Base-by-base conservation (phyloP, 2,888 invertebrate species). In the Schrankia costaestrigalis region DNA sequence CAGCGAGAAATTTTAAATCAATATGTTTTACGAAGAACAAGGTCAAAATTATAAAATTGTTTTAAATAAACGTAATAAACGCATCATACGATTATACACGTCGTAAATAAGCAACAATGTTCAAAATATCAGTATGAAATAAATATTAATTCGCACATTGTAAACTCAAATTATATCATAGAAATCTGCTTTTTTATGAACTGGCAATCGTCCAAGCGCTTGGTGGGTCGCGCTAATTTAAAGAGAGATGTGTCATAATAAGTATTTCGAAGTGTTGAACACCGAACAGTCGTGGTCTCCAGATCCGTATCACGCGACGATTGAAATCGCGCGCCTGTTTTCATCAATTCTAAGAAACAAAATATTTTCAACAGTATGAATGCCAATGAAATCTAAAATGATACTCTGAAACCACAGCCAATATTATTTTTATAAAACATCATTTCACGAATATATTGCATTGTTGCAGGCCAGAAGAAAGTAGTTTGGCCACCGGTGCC, bases 401-500 rank as follows among this genome's bases (percentile, higher is more conserved):
- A 24, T 11, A 23, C 11, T 21, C n/a, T 5, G 22, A 22, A 22
- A 22, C n/a, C 22, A 22, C 10, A 4, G 10, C 3, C 2, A 22
- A 10, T 4, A 2, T 22, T n/a, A 1, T 2, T 22, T 2, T 22
- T 22, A 2, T 38, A 41, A 44, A 33, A 35, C 31, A 13, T 22
- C 26, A 22, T 29, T 46, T 48, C 19, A 52, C 14, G 17, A 11
- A 18, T 1, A 13, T 36, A 52, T 40, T 47, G 37, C 49, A 54
- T 80, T 75, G 75, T 90, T 90, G 8, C 87, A 95, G 95, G 93
- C 78, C 90, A 93, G 63, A 95, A 94, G 89, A 92, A 94, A 85
- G 95, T 95, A 67, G 94, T 94, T 80, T 95, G 95, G 95, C 95
- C 95, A 52, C 95, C 95, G 55, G 91, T 92, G 72, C 92, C 91